A percentile compares a stretch with the other conserved stretches of the same genome.
These are phyloP conservation scores for Axea sp. DNA, from an alignment of 2,888 invertebrate genomes.

Conservation along the genomic window DNA sequence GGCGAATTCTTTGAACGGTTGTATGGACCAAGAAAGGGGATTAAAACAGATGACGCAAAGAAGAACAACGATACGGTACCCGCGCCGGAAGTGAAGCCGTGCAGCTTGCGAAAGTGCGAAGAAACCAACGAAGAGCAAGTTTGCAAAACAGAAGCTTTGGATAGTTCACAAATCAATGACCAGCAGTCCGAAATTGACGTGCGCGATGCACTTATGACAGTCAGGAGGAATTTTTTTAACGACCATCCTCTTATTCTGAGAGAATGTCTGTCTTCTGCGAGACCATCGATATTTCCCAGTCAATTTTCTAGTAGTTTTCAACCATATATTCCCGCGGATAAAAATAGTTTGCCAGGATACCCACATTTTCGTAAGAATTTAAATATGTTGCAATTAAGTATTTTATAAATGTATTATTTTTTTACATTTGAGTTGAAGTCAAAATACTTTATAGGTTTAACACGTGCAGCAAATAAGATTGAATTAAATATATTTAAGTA, in stretches of 20 bases:
- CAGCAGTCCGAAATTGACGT: conserved; percentile 5
- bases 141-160: conserved; percentile 76
- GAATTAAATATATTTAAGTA: too few relatives aligned
- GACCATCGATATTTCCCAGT: conserved; percentile 56
- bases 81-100: conserved; percentile 51
- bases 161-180: conserved; percentile 56
- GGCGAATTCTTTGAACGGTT: conserved; percentile 89
- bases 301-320: conserved; percentile 67
- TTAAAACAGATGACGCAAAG: conserved; percentile 63
- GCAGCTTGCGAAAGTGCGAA: conserved; percentile 30
- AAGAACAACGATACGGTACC: conserved; percentile 21
- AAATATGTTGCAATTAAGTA: too few relatives aligned
- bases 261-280: background rate
- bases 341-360: conserved; percentile 79
- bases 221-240: conserved; percentile 23
- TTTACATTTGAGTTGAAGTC: too few relatives aligned
- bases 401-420: too few relatives aligned
- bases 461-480: too few relatives aligned
- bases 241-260: conserved; percentile 21
- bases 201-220: background rate
- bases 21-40: conserved; percentile 82
- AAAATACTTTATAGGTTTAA: too few relatives aligned
- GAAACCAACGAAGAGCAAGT: conserved; percentile 59
- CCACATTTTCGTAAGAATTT: conserved; percentile 81
- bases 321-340: conserved; percentile 68